Evolutionary conservation across 2,888 invertebrate species (phyloP), one percentile per base, ranked within the genome.

Genomic region (Cosmia pyralina): DNA sequence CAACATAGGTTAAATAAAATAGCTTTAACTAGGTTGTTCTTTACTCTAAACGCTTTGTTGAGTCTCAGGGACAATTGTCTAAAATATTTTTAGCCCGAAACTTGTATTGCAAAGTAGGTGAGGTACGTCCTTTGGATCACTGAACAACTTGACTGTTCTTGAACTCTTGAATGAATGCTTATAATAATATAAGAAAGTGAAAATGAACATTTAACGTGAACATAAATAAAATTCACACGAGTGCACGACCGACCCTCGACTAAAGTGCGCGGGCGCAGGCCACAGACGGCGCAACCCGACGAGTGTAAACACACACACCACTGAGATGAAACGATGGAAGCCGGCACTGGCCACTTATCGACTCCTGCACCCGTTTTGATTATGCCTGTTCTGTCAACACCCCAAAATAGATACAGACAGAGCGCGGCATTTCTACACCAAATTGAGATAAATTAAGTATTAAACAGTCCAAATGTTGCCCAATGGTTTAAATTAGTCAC

Each of bases 301-400:
- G 89, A 90, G 90, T 90, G 93, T 93, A 93, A 93, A 94, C 91
- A 94, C 90, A 90, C 90, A 92, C 90, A 90, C 91, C 87, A 85
- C 85, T 87, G 85, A 85, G 86, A 85, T 88, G 85, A 82, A 89
- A 95, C 84, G 94, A 94, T 95, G 95, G 95, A 94, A 95, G 96
- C 92, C 88, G 92, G 93, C 93, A 93, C 93, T 92, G 87, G 88
- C 93, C 94, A 95, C 96, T 96, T 96, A 96, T 95, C 94, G 92
- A 91, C 92, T 92, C 90, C 90, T 93, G 91, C 93, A 91, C 92
- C 91, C 92, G 93, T 91, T 91, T 92, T 92, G 93, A 93, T 93
- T 93, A 94, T 92, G 90, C 89, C 90, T 89, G 89, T 89, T 92
- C 92, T 93, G 95, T 95, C 95, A 95, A 90, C 94, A 93, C 90